Conservation (phyloP, 2,797 vertebrate genomes). For the Lindbergichthys nudifrons region DNA sequence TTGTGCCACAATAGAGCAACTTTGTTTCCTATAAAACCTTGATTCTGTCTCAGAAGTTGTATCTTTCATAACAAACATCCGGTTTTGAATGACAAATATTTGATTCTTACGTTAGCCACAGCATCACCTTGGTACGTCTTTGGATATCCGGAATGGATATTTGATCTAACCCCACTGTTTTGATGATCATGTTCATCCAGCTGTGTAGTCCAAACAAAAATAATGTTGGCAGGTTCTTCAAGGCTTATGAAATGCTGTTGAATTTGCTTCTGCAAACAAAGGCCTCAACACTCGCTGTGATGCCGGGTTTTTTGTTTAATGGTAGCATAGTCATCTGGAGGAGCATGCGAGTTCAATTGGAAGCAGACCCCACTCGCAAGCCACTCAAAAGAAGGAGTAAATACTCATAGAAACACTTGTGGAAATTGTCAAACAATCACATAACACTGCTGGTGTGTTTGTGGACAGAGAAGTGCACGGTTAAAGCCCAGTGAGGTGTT, state of each 20-base stretch:
- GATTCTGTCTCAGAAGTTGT: not conserved
- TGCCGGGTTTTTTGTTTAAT: slow-evolving; percentile 45
- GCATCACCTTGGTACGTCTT: slow-evolving; percentile 14
- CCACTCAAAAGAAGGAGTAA: slow-evolving; percentile 16
- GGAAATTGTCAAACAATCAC: slow-evolving; percentile 40
- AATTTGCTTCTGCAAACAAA: slow-evolving; percentile 56
- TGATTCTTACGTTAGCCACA: slow-evolving; percentile 9
- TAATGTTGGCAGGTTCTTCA: slow-evolving; percentile 34
- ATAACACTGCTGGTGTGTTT: not conserved
- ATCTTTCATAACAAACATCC: slow-evolving; percentile 12
- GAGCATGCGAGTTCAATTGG: slow-evolving; percentile 14
- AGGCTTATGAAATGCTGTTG: slow-evolving; percentile 46
- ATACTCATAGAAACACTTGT: slow-evolving; percentile 19
- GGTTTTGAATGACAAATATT: slow-evolving; percentile 13
- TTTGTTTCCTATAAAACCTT: not conserved
- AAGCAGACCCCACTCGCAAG: not conserved
- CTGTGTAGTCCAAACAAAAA: slow-evolving; percentile 55
- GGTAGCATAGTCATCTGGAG: slow-evolving; percentile 32
- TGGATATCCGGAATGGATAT: slow-evolving; percentile 14
- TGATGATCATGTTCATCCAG: slow-evolving; percentile 34
- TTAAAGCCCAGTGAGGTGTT: not conserved
- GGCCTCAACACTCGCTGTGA: not conserved
- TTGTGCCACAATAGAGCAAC: slow-evolving; percentile 17
- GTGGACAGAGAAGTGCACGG: not conserved
- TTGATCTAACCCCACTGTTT: slow-evolving; percentile 45